Percentiles rank a stretch among this genome's conserved stretches.
phyloP scores from a whole-genome alignment of 2,113 vertebrate species.

The Rhinolophus sinicus region DNA sequence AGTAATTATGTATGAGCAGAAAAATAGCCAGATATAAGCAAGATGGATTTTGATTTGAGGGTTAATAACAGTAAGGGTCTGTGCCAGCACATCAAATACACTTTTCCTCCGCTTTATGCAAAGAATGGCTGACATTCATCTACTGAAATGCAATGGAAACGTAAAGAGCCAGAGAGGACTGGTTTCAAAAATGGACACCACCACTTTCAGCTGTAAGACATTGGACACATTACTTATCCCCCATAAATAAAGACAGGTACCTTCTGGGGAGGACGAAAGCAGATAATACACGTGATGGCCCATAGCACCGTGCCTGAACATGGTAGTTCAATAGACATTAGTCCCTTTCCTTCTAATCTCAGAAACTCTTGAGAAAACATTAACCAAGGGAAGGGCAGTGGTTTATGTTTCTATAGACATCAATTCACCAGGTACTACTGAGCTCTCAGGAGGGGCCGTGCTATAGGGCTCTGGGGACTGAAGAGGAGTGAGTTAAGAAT shows the following conservation, averaged over 20 bases:
- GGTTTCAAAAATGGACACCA: neutral
- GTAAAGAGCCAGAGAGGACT: neutral
- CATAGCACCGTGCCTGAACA: neutral
- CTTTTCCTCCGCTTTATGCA: neutral
- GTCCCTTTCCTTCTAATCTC: neutral
- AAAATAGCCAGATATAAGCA: neutral
- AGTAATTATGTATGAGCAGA: neutral
- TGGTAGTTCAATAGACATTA: neutral
- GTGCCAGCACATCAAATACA: neutral
- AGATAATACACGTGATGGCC: neutral
- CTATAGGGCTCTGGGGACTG: neutral
- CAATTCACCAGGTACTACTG: neutral
- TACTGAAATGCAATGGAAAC: neutral
- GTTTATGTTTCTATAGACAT: neutral
- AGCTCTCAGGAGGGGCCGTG: neutral
- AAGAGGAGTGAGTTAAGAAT: neutral
- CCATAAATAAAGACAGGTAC: neutral
- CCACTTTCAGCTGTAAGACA: neutral
- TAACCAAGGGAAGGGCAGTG: neutral
- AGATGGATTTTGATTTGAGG: neutral
- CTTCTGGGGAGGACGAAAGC: neutral
- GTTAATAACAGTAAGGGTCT: neutral
- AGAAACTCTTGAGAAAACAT: neutral
- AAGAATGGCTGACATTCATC: neutral
- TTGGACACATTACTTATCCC: neutral